Conservation (phyloP, 1,140 invertebrate species). For the Rhizoglyphus robini region DNA sequence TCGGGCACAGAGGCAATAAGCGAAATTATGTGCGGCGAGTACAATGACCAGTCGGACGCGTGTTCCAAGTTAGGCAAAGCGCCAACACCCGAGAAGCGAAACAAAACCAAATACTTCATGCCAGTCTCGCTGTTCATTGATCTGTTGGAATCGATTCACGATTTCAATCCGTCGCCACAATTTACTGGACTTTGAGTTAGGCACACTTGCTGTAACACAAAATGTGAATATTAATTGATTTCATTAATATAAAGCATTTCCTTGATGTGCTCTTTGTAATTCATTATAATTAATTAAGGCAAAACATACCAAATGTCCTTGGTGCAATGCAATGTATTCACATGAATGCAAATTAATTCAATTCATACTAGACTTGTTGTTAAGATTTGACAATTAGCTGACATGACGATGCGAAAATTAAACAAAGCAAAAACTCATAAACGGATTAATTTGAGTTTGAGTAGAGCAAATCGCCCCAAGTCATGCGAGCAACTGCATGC, state of each 20-base stretch:
- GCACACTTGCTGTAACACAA: not conserved
- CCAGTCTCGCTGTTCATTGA: not conserved
- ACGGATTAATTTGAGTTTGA: too few species aligned
- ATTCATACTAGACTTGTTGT: too few species aligned
- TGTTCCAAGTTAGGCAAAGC: not conserved
- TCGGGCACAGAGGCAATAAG: not conserved
- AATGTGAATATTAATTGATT: too few species aligned
- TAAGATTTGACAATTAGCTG: too few species aligned
- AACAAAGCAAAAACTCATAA: too few species aligned
- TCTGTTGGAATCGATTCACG: not conserved
- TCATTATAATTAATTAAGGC: not conserved
- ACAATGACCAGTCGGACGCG: not conserved
- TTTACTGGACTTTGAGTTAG: not conserved
- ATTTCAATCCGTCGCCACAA: not conserved
- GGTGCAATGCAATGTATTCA: too few species aligned
- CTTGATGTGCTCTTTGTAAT: not conserved
- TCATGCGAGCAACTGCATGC: too few species aligned
- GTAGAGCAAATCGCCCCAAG: too few species aligned
- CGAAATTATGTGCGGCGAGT: slow-evolving; percentile 9
- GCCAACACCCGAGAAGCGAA: not conserved
- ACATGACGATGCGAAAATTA: too few species aligned
- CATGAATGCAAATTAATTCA: too few species aligned
- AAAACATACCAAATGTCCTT: not conserved
- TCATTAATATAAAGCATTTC: too few species aligned
- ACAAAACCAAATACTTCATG: not conserved